Conservation (phyloP, 2,797 vertebrate species). For the Catamblyrhynchus diadema region DNA sequence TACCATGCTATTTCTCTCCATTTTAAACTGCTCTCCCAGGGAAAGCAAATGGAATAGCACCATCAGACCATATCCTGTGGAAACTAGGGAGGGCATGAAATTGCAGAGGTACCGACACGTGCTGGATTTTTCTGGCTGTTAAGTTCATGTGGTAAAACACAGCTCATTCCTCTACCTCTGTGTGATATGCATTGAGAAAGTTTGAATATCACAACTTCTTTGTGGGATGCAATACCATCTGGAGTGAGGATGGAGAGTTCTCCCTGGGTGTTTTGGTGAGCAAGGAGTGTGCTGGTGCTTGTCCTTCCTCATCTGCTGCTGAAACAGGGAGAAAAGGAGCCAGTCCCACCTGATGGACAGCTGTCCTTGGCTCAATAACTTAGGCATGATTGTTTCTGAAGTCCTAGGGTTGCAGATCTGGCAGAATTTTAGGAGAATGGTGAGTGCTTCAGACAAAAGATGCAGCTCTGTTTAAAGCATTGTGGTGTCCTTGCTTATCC, state of each 20-base stretch:
- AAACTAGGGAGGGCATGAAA: constrained; percentile 34
- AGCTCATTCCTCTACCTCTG: constrained; percentile 44
- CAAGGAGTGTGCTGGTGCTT: not conserved
- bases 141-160: constrained; percentile 21
- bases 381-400: not conserved
- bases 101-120: not conserved
- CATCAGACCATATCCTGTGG: constrained; percentile 66
- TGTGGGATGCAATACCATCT: not conserved
- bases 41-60: constrained; percentile 49
- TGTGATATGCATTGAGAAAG: constrained; percentile 8
- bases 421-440: not conserved
- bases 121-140: constrained; percentile 2
- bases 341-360: not conserved
- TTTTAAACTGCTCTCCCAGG: constrained; percentile 63
- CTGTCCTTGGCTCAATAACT: not conserved
- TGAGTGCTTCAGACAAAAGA: not conserved
- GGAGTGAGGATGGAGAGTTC: not conserved
- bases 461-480: not conserved
- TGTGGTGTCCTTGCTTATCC: not conserved
- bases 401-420: not conserved
- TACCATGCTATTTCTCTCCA: constrained; percentile 62
- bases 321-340: not conserved
- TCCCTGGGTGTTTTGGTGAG: not conserved
- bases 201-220: not conserved
- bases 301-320: not conserved